Evolutionary conservation across 2,888 invertebrate genomes (phyloP).

Genomic region (Polia nebulosa): DNA sequence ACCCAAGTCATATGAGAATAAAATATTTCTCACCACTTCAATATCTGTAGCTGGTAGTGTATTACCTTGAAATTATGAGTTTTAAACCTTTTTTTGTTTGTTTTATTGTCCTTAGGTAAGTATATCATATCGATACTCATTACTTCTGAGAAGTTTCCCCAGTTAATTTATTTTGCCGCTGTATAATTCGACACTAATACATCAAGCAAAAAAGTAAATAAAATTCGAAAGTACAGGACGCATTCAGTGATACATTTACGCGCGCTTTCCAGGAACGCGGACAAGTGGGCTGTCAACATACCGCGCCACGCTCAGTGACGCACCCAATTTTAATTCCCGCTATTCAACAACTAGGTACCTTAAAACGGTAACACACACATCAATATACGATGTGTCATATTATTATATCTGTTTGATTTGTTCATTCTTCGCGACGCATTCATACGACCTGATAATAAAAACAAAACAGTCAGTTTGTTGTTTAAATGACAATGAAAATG

Average conservation of each 20-base stretch:
- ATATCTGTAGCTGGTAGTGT: no score
- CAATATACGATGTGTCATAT: constrained; percentile 51
- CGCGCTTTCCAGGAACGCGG: constrained; percentile 64
- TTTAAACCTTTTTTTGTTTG: not conserved
- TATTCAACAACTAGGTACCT: constrained; percentile 59
- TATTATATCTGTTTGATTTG: constrained; percentile 53
- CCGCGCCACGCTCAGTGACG: constrained; percentile 55
- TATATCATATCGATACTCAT: not conserved
- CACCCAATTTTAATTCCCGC: constrained; percentile 67
- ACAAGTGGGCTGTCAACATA: constrained; percentile 65
- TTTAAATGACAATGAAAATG: not conserved
- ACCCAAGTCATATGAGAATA: not conserved
- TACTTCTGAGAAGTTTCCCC: not conserved
- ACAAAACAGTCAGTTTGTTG: constrained; percentile 9
- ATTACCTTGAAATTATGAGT: not conserved
- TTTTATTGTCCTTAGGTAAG: no score
- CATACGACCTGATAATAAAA: constrained; percentile 27
- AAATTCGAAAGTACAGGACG: constrained; percentile 59
- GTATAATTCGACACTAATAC: not conserved
- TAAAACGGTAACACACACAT: constrained; percentile 51
- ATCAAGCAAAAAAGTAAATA: constrained; percentile 20
- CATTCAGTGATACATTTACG: constrained; percentile 61
- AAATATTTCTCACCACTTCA: no score
- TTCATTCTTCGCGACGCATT: constrained; percentile 39
- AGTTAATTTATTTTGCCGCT: not conserved